A percentile compares a stretch with the other conserved stretches of the same genome.
Conservation (phyloP, 2,113 vertebrate species). For the Danionella cerebrum region DNA sequence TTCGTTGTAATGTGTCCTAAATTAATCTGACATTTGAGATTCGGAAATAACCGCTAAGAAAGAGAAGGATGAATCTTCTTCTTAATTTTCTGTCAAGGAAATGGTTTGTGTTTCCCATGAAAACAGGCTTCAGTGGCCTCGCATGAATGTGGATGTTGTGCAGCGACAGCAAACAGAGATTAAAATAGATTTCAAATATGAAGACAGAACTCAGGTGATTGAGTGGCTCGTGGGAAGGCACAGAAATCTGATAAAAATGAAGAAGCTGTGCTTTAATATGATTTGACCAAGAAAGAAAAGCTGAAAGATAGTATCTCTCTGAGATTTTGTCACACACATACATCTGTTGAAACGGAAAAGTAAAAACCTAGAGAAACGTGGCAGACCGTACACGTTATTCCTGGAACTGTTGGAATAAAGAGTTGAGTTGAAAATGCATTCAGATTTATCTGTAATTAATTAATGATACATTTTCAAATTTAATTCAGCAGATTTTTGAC, state of each 20-base stretch:
- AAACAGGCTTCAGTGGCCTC: not conserved
- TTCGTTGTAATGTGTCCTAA: not conserved
- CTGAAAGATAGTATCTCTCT: conserved; percentile 11
- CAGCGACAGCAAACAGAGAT: conserved; percentile 8
- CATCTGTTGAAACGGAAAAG: not conserved
- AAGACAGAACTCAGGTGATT: conserved; percentile 12
- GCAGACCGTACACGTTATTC: not conserved
- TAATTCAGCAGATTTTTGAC: too few species aligned
- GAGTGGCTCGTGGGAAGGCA: conserved; percentile 4
- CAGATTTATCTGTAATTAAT: too few species aligned
- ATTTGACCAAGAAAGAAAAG: conserved; percentile 5
- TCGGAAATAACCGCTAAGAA: not conserved
- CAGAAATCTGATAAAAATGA: conserved; percentile 12
- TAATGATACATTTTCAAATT: too few species aligned
- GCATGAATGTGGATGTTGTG: not conserved
- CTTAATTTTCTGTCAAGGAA: not conserved
- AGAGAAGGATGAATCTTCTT: not conserved
- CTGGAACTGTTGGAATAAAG: not conserved
- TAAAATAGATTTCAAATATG: conserved; percentile 22
- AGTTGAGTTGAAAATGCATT: not conserved
- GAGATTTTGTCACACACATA: not conserved
- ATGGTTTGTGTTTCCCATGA: not conserved
- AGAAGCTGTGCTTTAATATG: conserved; percentile 16
- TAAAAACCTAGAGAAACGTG: not conserved
- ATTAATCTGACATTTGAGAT: not conserved